Percentiles rank a stretch among this genome's conserved stretches.
phyloP scores from a whole-genome alignment of 1,140 invertebrate genomes.

The Halesus radiatus region DNA sequence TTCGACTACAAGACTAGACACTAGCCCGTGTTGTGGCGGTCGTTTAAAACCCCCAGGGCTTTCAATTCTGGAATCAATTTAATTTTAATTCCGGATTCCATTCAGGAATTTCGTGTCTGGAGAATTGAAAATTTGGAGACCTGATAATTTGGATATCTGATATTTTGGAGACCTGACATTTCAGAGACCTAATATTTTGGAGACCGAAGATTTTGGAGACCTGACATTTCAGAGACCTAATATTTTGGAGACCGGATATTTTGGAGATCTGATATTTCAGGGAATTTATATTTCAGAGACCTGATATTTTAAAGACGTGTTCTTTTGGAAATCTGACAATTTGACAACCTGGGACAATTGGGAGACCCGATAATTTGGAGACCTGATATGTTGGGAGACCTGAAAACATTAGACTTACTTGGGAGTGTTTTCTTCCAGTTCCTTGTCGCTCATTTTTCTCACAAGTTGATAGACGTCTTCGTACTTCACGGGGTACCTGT shows the following conservation, averaged over 20 bases:
- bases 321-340: neutral
- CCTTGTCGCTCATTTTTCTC: constrained; percentile 70
- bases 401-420: constrained; percentile 64
- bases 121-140: too few relatives aligned
- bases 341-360: neutral
- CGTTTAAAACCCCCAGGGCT: too few relatives aligned
- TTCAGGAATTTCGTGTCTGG: too few relatives aligned
- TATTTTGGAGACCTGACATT: neutral
- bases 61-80: too few relatives aligned
- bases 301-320: neutral
- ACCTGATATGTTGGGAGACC: neutral
- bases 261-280: neutral
- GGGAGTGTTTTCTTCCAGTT: constrained; percentile 69
- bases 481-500: constrained; percentile 76
- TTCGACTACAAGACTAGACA: too few relatives aligned
- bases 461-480: constrained; percentile 72
- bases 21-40: too few relatives aligned
- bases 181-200: too few relatives aligned
- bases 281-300: too few relatives aligned
- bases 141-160: neutral
- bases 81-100: too few relatives aligned
- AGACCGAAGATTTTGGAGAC: neutral
- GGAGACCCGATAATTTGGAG: too few relatives aligned
- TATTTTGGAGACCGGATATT: neutral
- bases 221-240: neutral